A percentile compares a stretch with the other conserved stretches of the same genome.
These are phyloP conservation scores for Schizaphis graminum DNA, from an alignment of 2,888 invertebrate genomes.

Conservation along the genomic window DNA sequence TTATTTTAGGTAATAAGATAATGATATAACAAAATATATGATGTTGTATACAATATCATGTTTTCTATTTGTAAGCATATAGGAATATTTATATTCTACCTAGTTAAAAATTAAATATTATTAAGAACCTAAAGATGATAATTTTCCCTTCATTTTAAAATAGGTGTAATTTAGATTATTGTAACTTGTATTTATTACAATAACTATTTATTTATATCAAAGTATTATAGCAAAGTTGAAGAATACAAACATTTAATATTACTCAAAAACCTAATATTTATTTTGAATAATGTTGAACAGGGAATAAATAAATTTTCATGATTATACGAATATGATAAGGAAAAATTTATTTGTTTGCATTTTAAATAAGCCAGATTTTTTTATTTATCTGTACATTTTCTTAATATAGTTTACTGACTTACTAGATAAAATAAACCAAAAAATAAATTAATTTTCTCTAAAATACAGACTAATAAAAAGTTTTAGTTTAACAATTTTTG, in stretches of 20 bases:
- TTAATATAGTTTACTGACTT: not conserved
- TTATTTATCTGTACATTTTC: not conserved
- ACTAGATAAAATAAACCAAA: slow-evolving; percentile 4
- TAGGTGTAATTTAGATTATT: not conserved
- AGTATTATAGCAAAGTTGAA: not conserved
- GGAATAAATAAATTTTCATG: not conserved
- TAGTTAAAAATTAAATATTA: not conserved
- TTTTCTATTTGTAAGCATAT: not conserved
- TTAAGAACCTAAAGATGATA: not conserved
- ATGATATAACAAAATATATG: not conserved
- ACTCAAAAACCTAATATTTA: not conserved
- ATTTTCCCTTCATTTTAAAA: not conserved
- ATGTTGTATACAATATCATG: not conserved
- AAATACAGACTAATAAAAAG: not conserved
- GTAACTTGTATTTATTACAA: not conserved
- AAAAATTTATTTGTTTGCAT: slow-evolving; percentile 29
- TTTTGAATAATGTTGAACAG: not conserved
- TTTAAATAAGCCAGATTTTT: not conserved
- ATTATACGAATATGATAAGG: no score
- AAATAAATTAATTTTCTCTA: slow-evolving; percentile 14
- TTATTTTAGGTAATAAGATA: no score
- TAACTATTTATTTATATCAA: not conserved
- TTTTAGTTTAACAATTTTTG: not conserved
- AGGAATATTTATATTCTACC: not conserved
- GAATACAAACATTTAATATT: not conserved